Evolutionary conservation across 2,797 vertebrate species (phyloP).

Genomic region (Premnoplex brunnescens): DNA sequence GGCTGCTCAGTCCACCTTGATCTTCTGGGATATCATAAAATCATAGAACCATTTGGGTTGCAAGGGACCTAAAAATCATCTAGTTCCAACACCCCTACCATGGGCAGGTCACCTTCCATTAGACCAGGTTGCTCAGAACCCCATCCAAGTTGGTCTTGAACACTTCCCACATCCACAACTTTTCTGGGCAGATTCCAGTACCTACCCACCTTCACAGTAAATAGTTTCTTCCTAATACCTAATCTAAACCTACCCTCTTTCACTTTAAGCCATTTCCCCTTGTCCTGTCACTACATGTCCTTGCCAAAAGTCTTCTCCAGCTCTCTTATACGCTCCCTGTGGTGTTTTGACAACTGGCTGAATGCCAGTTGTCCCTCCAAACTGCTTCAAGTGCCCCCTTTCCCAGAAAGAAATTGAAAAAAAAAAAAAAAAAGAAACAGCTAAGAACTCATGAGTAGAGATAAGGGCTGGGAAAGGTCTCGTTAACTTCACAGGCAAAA

Average conservation of each 20-base stretch:
- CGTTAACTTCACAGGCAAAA: too few relatives aligned
- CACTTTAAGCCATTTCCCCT: not conserved
- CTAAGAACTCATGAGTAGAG: too few relatives aligned
- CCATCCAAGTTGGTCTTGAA: not conserved
- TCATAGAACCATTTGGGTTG: not conserved
- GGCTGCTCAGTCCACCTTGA: not conserved
- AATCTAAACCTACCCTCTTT: not conserved
- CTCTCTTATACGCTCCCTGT: not conserved
- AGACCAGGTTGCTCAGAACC: not conserved
- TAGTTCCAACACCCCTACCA: not conserved
- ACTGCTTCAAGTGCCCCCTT: too few relatives aligned
- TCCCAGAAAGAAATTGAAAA: too few relatives aligned
- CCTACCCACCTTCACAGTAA: not conserved
- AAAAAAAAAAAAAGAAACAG: too few relatives aligned
- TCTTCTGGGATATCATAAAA: not conserved
- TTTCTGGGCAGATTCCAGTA: not conserved
- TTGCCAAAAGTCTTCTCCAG: not conserved
- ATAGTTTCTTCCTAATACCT: not conserved
- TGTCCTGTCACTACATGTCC: not conserved
- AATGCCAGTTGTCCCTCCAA: too few relatives aligned
- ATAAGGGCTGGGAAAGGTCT: too few relatives aligned
- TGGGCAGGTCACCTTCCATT: not conserved
- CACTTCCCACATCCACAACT: not conserved
- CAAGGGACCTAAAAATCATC: not conserved
- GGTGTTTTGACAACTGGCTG: too few relatives aligned